Conservation (phyloP, 2,797 vertebrate genomes). For the Alcedo atthis region DNA sequence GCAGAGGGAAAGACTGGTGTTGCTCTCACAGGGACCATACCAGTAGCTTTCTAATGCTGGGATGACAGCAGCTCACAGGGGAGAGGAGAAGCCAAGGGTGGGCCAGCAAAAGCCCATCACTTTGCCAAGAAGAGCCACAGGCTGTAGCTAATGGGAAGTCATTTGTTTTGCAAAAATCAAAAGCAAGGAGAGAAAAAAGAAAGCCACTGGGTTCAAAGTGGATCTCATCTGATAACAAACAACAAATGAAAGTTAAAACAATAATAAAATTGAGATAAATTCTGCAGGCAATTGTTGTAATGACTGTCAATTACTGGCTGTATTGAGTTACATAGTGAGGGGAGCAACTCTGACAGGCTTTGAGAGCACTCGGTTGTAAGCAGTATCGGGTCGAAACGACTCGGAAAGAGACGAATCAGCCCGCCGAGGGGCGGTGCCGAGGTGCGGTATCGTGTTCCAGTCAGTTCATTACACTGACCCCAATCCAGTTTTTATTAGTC, state of each 20-base stretch:
- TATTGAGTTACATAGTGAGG: neutral
- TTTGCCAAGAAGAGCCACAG: neutral
- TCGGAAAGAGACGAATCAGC: neutral
- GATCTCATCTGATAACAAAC: neutral
- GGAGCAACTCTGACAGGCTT: neutral
- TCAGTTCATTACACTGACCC: neutral
- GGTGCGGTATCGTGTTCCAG: neutral
- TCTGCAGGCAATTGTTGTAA: neutral
- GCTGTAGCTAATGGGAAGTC: neutral
- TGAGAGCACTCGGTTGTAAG: neutral
- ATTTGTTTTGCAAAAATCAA: neutral
- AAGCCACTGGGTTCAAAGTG: neutral
- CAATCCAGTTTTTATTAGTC: neutral
- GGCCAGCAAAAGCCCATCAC: neutral
- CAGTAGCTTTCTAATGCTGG: neutral
- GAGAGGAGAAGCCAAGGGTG: neutral
- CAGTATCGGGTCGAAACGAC: rapidly evolving
- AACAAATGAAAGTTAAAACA: neutral
- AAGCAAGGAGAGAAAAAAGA: neutral
- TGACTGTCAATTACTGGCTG: constrained; percentile 1
- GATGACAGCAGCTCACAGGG: rapidly evolving
- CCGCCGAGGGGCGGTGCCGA: too few relatives aligned
- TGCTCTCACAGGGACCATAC: rapidly evolving
- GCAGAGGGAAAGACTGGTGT: neutral
- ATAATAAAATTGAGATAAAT: neutral